phyloP scores from a whole-genome alignment of 2,888 invertebrate species.

The Drosophila engyochracea region DNA sequence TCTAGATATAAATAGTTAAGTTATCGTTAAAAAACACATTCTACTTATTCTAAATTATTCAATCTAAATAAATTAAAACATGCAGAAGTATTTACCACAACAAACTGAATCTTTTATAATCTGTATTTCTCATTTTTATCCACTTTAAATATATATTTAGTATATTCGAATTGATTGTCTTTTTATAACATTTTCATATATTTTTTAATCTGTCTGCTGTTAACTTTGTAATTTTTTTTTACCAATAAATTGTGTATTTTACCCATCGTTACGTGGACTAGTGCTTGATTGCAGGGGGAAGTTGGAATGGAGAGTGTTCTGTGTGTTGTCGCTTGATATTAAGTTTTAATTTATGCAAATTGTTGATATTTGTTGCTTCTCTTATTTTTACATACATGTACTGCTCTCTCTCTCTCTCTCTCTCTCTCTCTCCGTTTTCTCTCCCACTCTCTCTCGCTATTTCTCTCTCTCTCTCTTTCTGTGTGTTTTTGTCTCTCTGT shows the following conservation, averaged over 20 bases:
- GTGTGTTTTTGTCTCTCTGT: constrained; percentile 4
- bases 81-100: neutral
- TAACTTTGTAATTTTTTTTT: neutral
- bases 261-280: constrained; percentile 6
- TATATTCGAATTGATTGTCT: neutral
- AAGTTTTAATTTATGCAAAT: constrained; percentile 84
- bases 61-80: neutral
- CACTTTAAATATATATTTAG: neutral
- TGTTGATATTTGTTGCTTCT: constrained; percentile 75
- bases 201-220: neutral
- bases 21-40: neutral
- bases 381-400: constrained; percentile 39
- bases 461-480: constrained; percentile 1
- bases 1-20: neutral
- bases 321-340: constrained; percentile 58
- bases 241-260: neutral
- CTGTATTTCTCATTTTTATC: neutral
- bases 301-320: constrained; percentile 3
- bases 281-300: neutral
- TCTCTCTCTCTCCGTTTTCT: constrained; percentile 6
- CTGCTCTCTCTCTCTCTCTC: constrained; percentile 19
- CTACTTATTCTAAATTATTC: no score
- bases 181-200: neutral
- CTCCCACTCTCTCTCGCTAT: constrained; percentile 8
- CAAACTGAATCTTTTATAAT: neutral